Conservation (phyloP, 2,888 invertebrate genomes). For the Unio pictorum region DNA sequence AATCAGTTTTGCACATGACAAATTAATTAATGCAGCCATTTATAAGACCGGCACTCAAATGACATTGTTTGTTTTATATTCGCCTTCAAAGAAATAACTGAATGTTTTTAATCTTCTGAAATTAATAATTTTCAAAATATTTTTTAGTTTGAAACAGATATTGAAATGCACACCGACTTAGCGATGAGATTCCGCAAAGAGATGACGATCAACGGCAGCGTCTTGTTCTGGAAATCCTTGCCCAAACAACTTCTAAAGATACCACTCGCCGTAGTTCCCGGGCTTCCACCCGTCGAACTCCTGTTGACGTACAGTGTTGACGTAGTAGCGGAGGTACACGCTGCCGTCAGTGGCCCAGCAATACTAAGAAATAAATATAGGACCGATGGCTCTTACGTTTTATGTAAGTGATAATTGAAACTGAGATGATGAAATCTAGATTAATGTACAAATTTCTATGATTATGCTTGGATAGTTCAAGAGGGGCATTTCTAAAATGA, state of each 20-base stretch:
- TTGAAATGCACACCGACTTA: constrained; percentile 8
- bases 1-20: too few relatives aligned
- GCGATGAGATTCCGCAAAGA: constrained; percentile 9
- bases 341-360: constrained; percentile 11
- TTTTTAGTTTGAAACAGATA: constrained; percentile 8
- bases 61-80: too few relatives aligned
- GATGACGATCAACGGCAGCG: constrained; percentile 15
- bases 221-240: constrained; percentile 6
- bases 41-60: too few relatives aligned
- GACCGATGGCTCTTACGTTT: constrained; percentile 11
- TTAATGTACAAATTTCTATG: background rate
- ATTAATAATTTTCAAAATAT: background rate
- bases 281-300: constrained; percentile 21
- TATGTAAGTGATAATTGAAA: constrained; percentile 8
- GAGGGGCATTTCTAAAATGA: too few relatives aligned
- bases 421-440: background rate
- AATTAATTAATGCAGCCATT: too few relatives aligned
- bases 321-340: constrained; percentile 10
- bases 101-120: too few relatives aligned
- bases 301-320: constrained; percentile 14
- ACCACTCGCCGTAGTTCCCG: constrained; percentile 12
- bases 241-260: constrained; percentile 13
- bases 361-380: constrained; percentile 10
- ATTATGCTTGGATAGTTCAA: too few relatives aligned
- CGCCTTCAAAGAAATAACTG: too few relatives aligned